These are phyloP conservation scores for Clarias macrocephalus DNA, from an alignment of 2,113 vertebrate species.

Conservation along the genomic window DNA sequence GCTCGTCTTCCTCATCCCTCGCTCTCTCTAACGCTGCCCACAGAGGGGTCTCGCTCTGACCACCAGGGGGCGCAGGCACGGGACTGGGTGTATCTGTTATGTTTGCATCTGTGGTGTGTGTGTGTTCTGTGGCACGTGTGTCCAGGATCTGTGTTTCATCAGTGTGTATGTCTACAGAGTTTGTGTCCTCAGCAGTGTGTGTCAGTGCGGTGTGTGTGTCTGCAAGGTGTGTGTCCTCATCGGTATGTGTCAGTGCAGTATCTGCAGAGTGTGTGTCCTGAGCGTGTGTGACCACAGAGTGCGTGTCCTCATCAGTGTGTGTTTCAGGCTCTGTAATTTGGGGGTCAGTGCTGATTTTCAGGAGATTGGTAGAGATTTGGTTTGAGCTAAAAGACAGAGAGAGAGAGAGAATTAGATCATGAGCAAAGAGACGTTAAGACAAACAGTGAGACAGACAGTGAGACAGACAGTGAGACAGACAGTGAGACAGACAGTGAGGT, in stretches of 20 bases:
- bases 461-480: slow-evolving; percentile 7
- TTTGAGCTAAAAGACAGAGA: slow-evolving; percentile 14
- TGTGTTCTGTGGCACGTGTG: not conserved
- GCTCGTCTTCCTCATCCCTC: slow-evolving; percentile 53
- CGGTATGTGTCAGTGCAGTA: not conserved
- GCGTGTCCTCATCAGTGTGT: not conserved
- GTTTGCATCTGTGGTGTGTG: not conserved
- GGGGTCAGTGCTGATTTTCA: not conserved
- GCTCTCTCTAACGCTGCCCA: slow-evolving; percentile 67
- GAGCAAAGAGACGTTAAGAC: not conserved
- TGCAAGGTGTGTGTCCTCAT: not conserved
- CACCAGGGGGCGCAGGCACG: slow-evolving; percentile 12
- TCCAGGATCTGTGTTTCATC: not conserved
- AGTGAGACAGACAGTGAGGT: not conserved
- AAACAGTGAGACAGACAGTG: not conserved
- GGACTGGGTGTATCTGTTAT: not conserved
- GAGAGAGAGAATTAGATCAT: not conserved
- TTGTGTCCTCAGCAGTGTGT: not conserved
- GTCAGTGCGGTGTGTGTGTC: not conserved
- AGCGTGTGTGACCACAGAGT: not conserved
- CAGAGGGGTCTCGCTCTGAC: slow-evolving; percentile 63
- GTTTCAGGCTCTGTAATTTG: not conserved
- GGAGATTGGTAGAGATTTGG: not conserved
- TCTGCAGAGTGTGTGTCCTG: not conserved
- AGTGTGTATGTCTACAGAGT: not conserved